These are phyloP conservation scores for Lophius americanus DNA, from an alignment of 2,797 vertebrate species.

Conservation along the genomic window DNA sequence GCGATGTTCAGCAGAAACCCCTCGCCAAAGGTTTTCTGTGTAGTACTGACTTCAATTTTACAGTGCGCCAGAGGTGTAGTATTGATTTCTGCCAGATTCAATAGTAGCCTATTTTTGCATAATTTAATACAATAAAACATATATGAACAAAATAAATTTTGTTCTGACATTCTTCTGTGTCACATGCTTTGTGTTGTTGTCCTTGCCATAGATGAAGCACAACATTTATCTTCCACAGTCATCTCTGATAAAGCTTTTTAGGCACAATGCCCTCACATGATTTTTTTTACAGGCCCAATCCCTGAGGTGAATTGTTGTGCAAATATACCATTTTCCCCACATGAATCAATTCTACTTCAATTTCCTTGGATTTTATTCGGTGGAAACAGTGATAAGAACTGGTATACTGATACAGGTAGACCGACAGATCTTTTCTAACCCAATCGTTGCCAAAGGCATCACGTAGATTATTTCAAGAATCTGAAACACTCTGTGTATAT, in stretches of 20 bases:
- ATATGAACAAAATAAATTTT: neutral
- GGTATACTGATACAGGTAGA: too few species aligned
- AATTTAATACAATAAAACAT: neutral
- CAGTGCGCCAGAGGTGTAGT: conserved; percentile 14
- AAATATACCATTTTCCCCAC: conserved; percentile 14
- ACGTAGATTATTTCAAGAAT: conserved; percentile 15
- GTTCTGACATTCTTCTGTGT: neutral
- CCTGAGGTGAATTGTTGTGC: conserved; percentile 24
- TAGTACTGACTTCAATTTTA: conserved; percentile 12
- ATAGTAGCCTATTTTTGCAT: neutral
- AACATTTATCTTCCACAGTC: too few species aligned
- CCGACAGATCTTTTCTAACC: conserved; percentile 20
- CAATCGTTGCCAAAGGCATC: conserved; percentile 17
- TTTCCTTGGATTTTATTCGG: conserved; percentile 42
- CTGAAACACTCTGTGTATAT: neutral
- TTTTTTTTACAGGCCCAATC: neutral
- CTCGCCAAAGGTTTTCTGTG: conserved; percentile 14
- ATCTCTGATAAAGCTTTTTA: conserved; percentile 25
- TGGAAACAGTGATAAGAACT: neutral
- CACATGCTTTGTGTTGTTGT: neutral
- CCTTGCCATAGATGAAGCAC: neutral
- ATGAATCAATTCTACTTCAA: conserved; percentile 56
- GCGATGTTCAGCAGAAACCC: conserved; percentile 2
- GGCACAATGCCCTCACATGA: neutral
- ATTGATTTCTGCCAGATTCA: conserved; percentile 26